These are phyloP conservation scores for Pocillopora damicornis DNA, from an alignment of 64 coral and sea anemone species.

Conservation along the genomic window DNA sequence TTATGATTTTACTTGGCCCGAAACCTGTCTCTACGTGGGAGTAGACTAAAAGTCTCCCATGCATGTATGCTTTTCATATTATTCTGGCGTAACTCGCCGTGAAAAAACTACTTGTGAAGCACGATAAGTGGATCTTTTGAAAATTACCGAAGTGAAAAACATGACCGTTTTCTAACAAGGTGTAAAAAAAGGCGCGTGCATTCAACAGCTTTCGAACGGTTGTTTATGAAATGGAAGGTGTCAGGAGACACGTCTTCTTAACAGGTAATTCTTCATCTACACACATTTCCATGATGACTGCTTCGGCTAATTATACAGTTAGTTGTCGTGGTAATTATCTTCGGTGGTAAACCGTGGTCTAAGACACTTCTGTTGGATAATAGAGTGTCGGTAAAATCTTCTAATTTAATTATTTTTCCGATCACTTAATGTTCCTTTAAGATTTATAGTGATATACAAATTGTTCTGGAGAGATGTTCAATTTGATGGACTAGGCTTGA, in stretches of 20 bases:
- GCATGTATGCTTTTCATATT: conserved; percentile 11
- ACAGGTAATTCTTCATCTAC: background rate
- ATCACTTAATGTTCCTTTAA: background rate
- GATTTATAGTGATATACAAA: background rate
- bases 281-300: background rate
- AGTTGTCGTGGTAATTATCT: conserved; percentile 22
- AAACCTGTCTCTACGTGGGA: background rate
- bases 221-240: background rate
- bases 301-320: conserved; percentile 14
- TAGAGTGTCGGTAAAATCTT: background rate
- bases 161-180: background rate
- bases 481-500: too few species aligned
- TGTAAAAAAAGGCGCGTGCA: background rate
- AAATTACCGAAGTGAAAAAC: background rate
- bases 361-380: background rate
- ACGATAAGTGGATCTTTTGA: background rate
- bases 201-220: background rate
- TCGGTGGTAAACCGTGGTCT: background rate
- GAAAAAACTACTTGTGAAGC: conserved; percentile 9
- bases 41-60: conserved; percentile 14
- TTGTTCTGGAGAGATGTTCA: too few species aligned
- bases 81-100: background rate
- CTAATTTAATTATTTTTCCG: conserved; percentile 3
- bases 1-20: conserved; percentile 42
- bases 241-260: background rate